Percentiles rank a stretch among this genome's conserved stretches.
phyloP scores from a whole-genome alignment of 1,140 invertebrate species.

The Aporrectodea caliginosa region DNA sequence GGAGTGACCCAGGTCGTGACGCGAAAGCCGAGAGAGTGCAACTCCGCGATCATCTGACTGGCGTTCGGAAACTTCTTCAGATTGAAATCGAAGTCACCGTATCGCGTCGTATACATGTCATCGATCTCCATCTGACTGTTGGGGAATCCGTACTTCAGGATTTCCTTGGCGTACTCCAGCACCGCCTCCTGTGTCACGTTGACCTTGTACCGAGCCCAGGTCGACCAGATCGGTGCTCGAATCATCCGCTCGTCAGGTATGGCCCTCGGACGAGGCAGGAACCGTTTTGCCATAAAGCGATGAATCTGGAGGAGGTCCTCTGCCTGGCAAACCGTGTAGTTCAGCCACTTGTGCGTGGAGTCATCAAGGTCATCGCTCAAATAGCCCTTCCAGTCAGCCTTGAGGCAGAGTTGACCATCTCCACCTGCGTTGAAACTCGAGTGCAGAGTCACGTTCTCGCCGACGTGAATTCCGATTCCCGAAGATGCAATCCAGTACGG shows the following conservation, averaged over 20 bases:
- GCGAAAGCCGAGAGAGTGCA: slow-evolving; percentile 65
- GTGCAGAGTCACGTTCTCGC: slow-evolving; percentile 42
- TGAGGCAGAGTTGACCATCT: slow-evolving; percentile 40
- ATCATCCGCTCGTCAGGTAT: slow-evolving; percentile 25
- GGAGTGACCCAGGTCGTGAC: slow-evolving; percentile 84
- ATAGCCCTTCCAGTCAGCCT: slow-evolving; percentile 14
- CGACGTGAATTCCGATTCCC: slow-evolving; percentile 45
- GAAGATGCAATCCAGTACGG: slow-evolving; percentile 49
- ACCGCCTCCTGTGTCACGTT: slow-evolving; percentile 64
- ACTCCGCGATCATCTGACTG: slow-evolving; percentile 57
- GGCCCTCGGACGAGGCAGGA: slow-evolving; percentile 1
- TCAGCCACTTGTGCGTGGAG: not conserved
- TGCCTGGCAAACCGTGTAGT: slow-evolving; percentile 22
- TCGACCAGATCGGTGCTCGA: slow-evolving; percentile 73
- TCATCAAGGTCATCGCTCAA: slow-evolving; percentile 5
- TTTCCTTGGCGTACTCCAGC: slow-evolving; percentile 65
- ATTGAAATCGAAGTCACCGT: slow-evolving; percentile 71
- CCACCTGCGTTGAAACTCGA: slow-evolving; percentile 41
- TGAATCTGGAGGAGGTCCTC: slow-evolving; percentile 1
- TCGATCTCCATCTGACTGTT: slow-evolving; percentile 79
- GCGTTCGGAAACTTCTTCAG: slow-evolving; percentile 68
- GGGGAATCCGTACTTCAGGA: slow-evolving; percentile 64
- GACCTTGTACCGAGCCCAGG: slow-evolving; percentile 72
- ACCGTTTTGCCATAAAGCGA: not conserved
- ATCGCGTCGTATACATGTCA: slow-evolving; percentile 80